Base-by-base conservation (phyloP, 2,888 invertebrate genomes). In the Nasonovia ribisnigri region DNA sequence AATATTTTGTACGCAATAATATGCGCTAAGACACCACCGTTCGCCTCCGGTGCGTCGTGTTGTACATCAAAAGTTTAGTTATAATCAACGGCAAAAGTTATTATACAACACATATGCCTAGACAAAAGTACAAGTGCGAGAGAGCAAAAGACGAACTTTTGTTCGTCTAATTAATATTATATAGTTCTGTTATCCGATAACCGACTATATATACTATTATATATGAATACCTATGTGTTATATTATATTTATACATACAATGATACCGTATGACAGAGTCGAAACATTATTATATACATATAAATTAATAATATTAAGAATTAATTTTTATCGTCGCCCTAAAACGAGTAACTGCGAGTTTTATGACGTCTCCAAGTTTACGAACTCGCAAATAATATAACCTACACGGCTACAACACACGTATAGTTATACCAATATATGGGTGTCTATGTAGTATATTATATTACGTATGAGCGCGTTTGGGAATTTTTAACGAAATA, bases 61-160 rank as follows among this genome's bases (percentile, higher is more conserved):
- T n/a, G n/a, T 43, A 88, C 88, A 48, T 77, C 88, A 88, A 88
- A 87, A 88, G 88, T 92, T 77, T 92, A n/a, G 88, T 88, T 51
- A 51, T 43, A 42, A 88, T 90, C 90, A 84, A 90, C 77, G 51
- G 36, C 87, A 87, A 60, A 67, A 92, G 86, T 87, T 48, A 87
- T 60, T n/a, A 4, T 24, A 36, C 10, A 46, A 46, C 84, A 84
- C 42, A 42, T n/a, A 86, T 46, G 46, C 54, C 54, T 91, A 84
- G 29, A 84, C n/a, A 43, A 43, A n/a, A 84, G 54, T 54, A 54
- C 4, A 42, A 90, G 48, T 77, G 77, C 26, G 67, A 3, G n/a
- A 67, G 26, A 48, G 24, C 48, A 51, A 29, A 91, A 54, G 29
- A 51, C 43, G n/a, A 91, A 91, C 84, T 91, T 84, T 84, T 54